A percentile compares a stretch with the other conserved stretches of the same genome.
Evolutionary conservation across 2,797 vertebrate genomes (phyloP).

Genomic region (Lycodopsis pacificus): DNA sequence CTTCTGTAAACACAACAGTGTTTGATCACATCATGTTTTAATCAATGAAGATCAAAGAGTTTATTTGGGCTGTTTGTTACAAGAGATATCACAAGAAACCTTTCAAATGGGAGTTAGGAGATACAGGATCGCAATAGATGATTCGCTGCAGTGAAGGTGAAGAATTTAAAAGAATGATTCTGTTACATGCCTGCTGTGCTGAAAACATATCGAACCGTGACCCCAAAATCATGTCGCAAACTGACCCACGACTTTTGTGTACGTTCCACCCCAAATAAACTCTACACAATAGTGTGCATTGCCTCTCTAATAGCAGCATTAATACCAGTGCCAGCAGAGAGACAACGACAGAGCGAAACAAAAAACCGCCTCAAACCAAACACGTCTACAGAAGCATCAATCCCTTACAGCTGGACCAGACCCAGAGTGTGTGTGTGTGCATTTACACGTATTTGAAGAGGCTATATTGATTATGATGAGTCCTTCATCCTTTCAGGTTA

Average conservation of each 20-base stretch:
- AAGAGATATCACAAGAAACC: too few species aligned
- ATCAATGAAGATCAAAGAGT: too few species aligned
- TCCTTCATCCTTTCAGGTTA: constrained; percentile 83
- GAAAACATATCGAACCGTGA: background rate
- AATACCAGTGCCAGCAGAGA: background rate
- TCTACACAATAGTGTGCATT: background rate
- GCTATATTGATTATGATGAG: constrained; percentile 83
- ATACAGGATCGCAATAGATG: too few species aligned
- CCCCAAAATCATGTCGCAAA: background rate
- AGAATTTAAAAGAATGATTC: too few species aligned
- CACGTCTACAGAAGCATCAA: background rate
- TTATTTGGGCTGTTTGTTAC: too few species aligned
- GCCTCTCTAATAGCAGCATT: background rate
- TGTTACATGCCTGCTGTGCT: background rate
- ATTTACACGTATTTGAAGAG: constrained; percentile 16
- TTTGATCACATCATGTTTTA: too few species aligned
- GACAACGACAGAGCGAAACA: background rate
- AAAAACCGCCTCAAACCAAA: background rate
- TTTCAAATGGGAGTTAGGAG: too few species aligned
- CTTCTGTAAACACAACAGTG: too few species aligned
- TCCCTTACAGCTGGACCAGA: background rate
- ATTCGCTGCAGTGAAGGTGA: too few species aligned
- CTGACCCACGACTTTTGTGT: background rate
- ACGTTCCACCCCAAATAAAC: background rate
- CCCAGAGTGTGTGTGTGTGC: background rate